phyloP scores from a whole-genome alignment of 2,797 vertebrate genomes.

The Anguilla obscura region DNA sequence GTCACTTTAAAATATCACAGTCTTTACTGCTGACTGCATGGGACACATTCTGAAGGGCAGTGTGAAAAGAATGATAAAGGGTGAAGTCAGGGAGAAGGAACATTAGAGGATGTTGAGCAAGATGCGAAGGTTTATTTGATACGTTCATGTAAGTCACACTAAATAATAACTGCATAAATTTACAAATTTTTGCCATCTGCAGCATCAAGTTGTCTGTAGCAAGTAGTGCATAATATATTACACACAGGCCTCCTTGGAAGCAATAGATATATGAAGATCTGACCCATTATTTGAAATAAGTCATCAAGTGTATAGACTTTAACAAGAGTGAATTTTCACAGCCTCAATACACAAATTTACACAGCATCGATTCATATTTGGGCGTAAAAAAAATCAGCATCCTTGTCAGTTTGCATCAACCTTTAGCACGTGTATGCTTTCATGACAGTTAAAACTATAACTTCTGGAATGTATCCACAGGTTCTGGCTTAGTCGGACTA shows the following conservation, averaged over 20 bases:
- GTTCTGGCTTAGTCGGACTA: constrained; percentile 52
- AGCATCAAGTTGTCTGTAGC: background rate
- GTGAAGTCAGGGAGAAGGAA: too few relatives aligned
- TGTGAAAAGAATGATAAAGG: background rate
- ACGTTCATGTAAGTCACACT: background rate
- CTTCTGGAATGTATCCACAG: constrained; percentile 27
- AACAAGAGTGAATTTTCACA: too few relatives aligned
- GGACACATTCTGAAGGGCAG: background rate
- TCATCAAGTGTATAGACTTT: too few relatives aligned
- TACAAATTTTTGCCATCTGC: background rate
- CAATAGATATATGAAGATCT: background rate
- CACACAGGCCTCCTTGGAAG: background rate
- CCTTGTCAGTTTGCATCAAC: background rate
- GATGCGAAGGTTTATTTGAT: background rate
- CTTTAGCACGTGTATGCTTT: background rate
- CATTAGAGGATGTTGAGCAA: background rate
- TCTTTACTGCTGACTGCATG: background rate
- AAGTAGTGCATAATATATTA: background rate
- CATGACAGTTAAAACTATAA: background rate
- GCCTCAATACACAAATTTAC: too few relatives aligned
- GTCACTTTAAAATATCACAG: background rate
- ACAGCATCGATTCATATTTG: background rate
- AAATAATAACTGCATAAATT: background rate
- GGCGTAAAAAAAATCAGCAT: background rate
- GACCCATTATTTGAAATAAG: background rate